Base-by-base conservation (phyloP, 2,113 vertebrate genomes). In the human (Homo sapiens) region DNA sequence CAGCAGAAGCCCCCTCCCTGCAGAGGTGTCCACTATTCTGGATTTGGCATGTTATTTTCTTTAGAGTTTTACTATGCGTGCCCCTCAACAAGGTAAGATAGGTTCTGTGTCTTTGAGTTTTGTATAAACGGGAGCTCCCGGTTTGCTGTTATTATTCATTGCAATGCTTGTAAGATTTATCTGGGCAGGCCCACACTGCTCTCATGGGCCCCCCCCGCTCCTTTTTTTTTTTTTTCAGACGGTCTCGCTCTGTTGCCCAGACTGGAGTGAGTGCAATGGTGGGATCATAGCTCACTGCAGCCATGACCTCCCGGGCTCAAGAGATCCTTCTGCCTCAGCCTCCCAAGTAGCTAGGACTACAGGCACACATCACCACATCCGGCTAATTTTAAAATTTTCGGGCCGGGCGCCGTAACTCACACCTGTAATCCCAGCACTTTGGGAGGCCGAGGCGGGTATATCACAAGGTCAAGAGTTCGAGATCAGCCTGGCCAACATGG, bases 81-180 rank as follows among this genome's bases (percentile, higher is more conserved):
- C 5, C 59, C 90, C 12, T 57, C 16, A 52, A 20, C 20, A 12
- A 25, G 35, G 8, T 9, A 3, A 22, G 38, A 13, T 78, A 12
- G 66, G 43, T 17, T 16, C 3, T 3, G 5, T 10, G 32, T 40
- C 89, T 20, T 23, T 40, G 72, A 1, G 8, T 22, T 20, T 13
- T 12, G 18, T 1, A 13, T 0, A 20, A 38, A 75, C n/a, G 1
- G 13, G 52, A 27, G 43, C 50, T 25, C 18, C 45, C 4, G 22
- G 17, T 5, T 0, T 6, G 79, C 64, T 10, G 61, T 25, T 18
- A 6, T 2, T 0, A 35, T 40, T 27, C 22, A 7, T 2, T 0
- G 25, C 0, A 1, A 5, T 1, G 30, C 78, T 0, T 7, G n/a
- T 11, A 66, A 32, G 50, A 13, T 32, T 16, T 23, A 22, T 2